Evolutionary conservation across 2,797 vertebrate species (phyloP), one percentile per base, ranked within the genome.

Genomic region (Oophaga sylvatica): DNA sequence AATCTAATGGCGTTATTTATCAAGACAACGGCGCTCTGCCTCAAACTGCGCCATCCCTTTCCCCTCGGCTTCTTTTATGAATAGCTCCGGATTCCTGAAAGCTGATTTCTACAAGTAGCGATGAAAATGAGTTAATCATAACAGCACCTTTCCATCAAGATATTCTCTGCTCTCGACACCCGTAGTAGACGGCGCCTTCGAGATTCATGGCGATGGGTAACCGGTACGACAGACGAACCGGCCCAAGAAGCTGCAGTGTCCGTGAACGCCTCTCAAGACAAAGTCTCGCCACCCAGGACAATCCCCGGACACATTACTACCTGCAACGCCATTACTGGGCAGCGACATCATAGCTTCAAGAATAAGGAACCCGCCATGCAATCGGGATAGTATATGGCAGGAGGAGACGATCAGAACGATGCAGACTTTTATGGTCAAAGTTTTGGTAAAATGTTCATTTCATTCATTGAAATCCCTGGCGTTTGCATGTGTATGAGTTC

Each of bases 1-100:
- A 63, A 80, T 65, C 59, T 80, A 80, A 80, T 80, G 79, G 79
- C 31, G 29, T 57, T 80, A 80, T 80, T 80, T 45, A 80, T 80
- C 79, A 80, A 65, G 59, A 80, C 79, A 80, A 80, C 65, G 79
- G 35, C 13, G 59, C 79, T 63, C 16, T n/a, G 79, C 59, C 79
- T 63, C 79, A 15, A 41, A 65, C 60, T n/a, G 45, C 79, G 3
- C 20, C 79, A 80, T 80, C 35, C 29, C 65, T 80, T 80, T 63
- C 59, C 15, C 20, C 60, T 53, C 31, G 59, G 29, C 31, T 11
- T 8, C 79, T 45, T 45, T 80, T 80, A 80, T 62, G 60, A n/a
- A 80, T 80, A 12, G 60, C 79, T 65, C 31, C 2, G 20, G 19
- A 41, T 41, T 63, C 35, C 35, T 65, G 60, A 80, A 63, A 80